These are phyloP conservation scores for Drosophila incognita DNA, from an alignment of 2,888 invertebrate species.

Conservation along the genomic window DNA sequence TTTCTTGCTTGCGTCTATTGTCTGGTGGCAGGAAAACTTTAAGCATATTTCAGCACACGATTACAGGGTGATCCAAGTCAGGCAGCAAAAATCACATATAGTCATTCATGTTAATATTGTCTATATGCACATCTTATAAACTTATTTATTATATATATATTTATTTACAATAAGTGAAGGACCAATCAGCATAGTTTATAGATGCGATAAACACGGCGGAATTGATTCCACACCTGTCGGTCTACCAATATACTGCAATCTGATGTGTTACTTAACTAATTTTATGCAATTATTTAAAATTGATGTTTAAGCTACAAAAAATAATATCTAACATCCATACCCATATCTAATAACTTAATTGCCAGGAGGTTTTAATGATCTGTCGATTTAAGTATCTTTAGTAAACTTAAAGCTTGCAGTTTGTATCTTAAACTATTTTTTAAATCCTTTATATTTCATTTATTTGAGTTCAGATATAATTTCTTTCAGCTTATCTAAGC, in stretches of 20 bases:
- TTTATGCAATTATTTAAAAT: neutral
- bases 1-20: conserved; percentile 73
- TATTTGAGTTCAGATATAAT: neutral
- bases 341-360: neutral
- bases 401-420: too few relatives aligned
- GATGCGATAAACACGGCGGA: neutral
- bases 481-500: neutral
- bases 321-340: neutral
- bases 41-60: conserved; percentile 60
- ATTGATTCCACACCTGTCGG: neutral
- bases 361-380: neutral
- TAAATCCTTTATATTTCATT: neutral
- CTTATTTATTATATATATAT: neutral
- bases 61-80: conserved; percentile 56
- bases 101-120: too few relatives aligned
- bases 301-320: neutral
- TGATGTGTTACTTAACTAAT: neutral
- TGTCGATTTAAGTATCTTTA: neutral
- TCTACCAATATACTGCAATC: neutral
- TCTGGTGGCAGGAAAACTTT: conserved; percentile 64
- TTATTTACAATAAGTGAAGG: neutral
- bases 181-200: neutral
- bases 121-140: neutral
- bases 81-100: neutral
- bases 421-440: too few relatives aligned